Base-by-base conservation (phyloP, 2,888 invertebrate genomes). In the Pterobdella sp. region DNA sequence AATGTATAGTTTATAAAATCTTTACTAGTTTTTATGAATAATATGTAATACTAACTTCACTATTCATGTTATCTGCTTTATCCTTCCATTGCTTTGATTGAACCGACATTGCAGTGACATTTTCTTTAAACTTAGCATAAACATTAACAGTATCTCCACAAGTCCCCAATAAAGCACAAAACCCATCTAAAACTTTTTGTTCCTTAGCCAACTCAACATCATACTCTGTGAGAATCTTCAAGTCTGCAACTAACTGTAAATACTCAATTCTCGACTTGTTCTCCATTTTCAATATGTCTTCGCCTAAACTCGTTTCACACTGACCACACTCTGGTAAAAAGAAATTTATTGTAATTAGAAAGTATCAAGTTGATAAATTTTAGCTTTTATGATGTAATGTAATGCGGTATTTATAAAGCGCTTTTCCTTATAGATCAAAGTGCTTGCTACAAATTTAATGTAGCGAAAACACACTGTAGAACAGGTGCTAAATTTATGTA, bases 301-400 rank as follows among this genome's bases (percentile, higher is more conserved):
- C 76, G n/a, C 79, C 79, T 63, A 80, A 76, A 0, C 78, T 73
- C 32, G 42, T 73, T 74, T 77, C 76, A 68, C 80, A 80, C 22
- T 68, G 72, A 7, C 76, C 77, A 74, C 80, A 80, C 2, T 35
- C 79, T 79, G 77, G 4, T n/a, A n/a, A n/a, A n/a, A n/a, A n/a
- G n/a, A n/a, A n/a, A n/a, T n/a, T n/a, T n/a, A n/a, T n/a, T n/a
- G n/a, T n/a, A n/a, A n/a, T n/a, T n/a, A n/a, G n/a, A n/a, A n/a
- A n/a, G n/a, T n/a, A n/a, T n/a, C n/a, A n/a, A n/a, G n/a, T n/a
- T n/a, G n/a, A n/a, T n/a, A n/a, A n/a, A n/a, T n/a, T n/a, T n/a
- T n/a, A n/a, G n/a, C n/a, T n/a, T n/a, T n/a, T n/a, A n/a, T n/a
- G n/a, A n/a, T n/a, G n/a, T n/a, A n/a, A n/a, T n/a, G n/a, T n/a